Evolutionary conservation across 1,140 invertebrate species (phyloP).

Genomic region (Nixonia krombeini): DNA sequence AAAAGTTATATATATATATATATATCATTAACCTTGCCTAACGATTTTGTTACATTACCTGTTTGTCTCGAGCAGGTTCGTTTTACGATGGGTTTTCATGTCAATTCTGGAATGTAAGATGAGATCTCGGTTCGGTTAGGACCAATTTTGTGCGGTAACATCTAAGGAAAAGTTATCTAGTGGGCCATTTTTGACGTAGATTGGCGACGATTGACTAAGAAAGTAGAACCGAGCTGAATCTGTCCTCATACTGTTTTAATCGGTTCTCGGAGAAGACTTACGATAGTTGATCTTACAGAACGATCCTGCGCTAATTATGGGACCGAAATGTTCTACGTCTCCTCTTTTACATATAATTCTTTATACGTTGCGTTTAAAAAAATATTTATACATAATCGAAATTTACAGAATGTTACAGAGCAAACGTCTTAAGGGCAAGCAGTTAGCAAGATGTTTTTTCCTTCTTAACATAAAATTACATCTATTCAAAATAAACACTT

Average conservation of each 20-base stretch:
- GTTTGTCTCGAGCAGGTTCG: slow-evolving; percentile 19
- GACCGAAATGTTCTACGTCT: slow-evolving; percentile 31
- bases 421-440: no score
- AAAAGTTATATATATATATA: no score
- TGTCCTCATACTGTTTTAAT: slow-evolving; percentile 21
- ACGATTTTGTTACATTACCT: slow-evolving; percentile 8
- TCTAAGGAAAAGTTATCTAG: slow-evolving; percentile 25
- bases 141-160: slow-evolving; percentile 49
- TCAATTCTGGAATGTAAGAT: slow-evolving; percentile 7
- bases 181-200: slow-evolving; percentile 25
- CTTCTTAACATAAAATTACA: no score
- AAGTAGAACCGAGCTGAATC: slow-evolving; percentile 23
- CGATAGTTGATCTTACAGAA: slow-evolving; percentile 48
- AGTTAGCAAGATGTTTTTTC: no score
- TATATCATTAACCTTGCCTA: no score
- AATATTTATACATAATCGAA: no score
- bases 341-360: not conserved
- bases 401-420: no score
- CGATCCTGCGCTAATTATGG: slow-evolving; percentile 63
- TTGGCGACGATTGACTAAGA: slow-evolving; percentile 47
- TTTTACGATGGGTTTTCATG: slow-evolving; percentile 22
- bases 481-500: no score
- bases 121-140: slow-evolving; percentile 15
- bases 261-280: slow-evolving; percentile 48
- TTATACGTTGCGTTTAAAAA: no score